Base-by-base conservation (phyloP, 2,888 invertebrate genomes). In the Epicampocera succincta region DNA sequence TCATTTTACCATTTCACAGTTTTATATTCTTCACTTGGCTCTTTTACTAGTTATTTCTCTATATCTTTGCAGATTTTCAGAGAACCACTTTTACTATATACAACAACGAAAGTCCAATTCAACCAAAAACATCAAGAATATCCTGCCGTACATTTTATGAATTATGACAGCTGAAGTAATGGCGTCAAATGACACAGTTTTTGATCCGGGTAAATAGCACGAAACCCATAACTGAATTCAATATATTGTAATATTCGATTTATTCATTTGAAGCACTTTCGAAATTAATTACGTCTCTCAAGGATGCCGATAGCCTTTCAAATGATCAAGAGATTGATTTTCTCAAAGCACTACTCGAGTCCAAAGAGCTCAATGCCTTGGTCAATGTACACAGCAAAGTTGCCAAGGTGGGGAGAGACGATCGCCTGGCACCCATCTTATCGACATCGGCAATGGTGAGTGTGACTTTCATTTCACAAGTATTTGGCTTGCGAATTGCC, bases 381-480 rank as follows among this genome's bases (percentile, higher is more conserved):
- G 96, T 97, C 33, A 96, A 96, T 92, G 97, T 97, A 80, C 97
- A 97, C 90, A 97, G 97, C 89, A 96, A 96, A 91, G 96, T 97
- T 86, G 93, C 95, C 78, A 95, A 94, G 86, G 95, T 95, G 91
- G 95, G 95, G 71, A 95, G 95, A 87, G 96, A 96, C 92, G 96
- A 96, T 87, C 95, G 95, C 86, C 94, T 96, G 88, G 96, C 95
- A 87, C 97, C 97, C 0, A 92, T 96, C 61, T 92, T 97, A 8
- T 97, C 97, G 15, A 96, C 96, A 90, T 95, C 96, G 4, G 95
- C 96, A 93, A 95, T 96, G 92, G 94, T 95, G 76, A 48, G 54
- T 71, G 13, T 38, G 19, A 40, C 38, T 25, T 25, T 25, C 25
- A 21, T 11, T 21, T 50, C 8, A 56, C 17, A 21, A 15, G 17